Evolutionary conservation across 2,113 vertebrate genomes (phyloP).

Genomic region (Dromas ardeola): DNA sequence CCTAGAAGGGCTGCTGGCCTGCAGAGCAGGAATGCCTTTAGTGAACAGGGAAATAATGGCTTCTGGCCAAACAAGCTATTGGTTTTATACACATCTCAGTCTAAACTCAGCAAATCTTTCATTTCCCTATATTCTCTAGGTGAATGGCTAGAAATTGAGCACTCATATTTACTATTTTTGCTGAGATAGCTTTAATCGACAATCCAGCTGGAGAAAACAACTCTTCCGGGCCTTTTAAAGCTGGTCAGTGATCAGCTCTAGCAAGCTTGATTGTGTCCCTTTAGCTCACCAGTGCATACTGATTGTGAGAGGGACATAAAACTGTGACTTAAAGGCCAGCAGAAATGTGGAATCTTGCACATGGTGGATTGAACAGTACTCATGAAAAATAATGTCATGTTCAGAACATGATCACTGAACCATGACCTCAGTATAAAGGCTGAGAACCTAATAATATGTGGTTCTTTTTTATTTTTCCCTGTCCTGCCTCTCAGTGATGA

Average conservation of each 20-base stretch:
- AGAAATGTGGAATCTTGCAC: neutral
- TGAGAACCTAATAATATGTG: neutral
- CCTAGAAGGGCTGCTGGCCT: neutral
- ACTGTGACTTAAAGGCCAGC: neutral
- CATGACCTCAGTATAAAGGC: neutral
- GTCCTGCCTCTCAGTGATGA: neutral
- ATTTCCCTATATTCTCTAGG: neutral
- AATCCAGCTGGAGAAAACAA: constrained; percentile 28
- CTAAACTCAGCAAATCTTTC: neutral
- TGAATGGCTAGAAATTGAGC: neutral
- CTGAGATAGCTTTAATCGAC: neutral
- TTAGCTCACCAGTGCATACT: constrained; percentile 12
- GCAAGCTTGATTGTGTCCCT: neutral
- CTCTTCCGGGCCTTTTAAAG: neutral
- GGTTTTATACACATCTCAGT: neutral
- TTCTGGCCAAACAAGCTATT: neutral
- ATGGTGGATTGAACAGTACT: neutral
- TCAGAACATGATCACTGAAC: neutral
- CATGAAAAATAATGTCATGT: neutral
- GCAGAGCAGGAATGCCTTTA: neutral
- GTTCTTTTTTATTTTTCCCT: neutral
- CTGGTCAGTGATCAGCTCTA: neutral
- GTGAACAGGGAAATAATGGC: neutral
- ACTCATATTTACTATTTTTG: neutral
- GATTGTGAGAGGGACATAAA: neutral